Base-by-base conservation (phyloP, 2,888 invertebrate genomes). In the Oxystoma pomonae region DNA sequence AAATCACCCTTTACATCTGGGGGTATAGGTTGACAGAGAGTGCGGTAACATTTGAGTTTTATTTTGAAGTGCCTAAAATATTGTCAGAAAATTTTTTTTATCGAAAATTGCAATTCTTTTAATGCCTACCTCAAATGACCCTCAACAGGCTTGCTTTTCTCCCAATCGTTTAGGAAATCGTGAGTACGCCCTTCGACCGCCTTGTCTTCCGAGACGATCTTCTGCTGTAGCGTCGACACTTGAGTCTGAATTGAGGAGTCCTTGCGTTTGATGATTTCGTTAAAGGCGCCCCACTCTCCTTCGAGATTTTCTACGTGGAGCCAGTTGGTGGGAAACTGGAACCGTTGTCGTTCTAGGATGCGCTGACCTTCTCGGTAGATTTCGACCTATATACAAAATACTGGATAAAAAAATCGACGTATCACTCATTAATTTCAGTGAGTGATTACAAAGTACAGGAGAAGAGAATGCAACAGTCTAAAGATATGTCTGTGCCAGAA, bases 281-380 rank as follows among this genome's bases (percentile, higher is more conserved):
- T 96, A 78, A 99, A 98, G 0, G 99, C 98, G 56, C 96, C 94
- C 99, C 99, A 99, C 85, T 99, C 99, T 1, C 99, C 99, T 81
- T 99, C 98, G 64, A 99, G 92, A 78, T 98, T 97, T 79, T 99
- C 99, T 55, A 98, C 97, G 77, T 99, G 97, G 67, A 99, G 82
- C 99, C 99, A 99, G 73, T 90, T 90, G 59, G 90, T 88, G 12
- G 99, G 99, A 81, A 99, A 98, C 81, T 98, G 98, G 86, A 98
- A 99, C 67, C 90, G 84, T 80, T 99, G 98, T 58, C 98, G 86
- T 80, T 98, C 98, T 65, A 99, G 82, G 74, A 99, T 97, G 56
- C 96, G 88, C 77, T 99, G 98, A 5, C 98, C 98, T 78, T 98
- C 96, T 72, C 95, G 90, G 81, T 96, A 99, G 64, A 94, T 88